A percentile compares a stretch with the other conserved stretches of the same genome.
Conservation (phyloP, 2,113 vertebrate species). For the Semnornis frantzii region DNA sequence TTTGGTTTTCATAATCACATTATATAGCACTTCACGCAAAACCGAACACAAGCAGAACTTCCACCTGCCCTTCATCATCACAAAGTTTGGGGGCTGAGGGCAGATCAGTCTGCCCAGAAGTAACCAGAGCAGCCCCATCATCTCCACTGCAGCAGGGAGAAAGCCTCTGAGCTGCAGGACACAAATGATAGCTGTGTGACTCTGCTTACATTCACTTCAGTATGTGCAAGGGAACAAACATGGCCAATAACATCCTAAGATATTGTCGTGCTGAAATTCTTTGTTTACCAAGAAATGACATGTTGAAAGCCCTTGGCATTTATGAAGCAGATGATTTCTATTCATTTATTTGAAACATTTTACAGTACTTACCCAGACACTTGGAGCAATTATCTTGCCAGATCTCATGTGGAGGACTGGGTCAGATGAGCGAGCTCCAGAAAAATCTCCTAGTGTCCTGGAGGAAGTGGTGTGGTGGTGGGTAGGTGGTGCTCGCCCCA, state of each 20-base stretch:
- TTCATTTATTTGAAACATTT: slow-evolving; percentile 69
- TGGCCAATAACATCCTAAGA: slow-evolving; percentile 52
- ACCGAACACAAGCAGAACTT: background rate
- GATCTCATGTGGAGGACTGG: slow-evolving; percentile 58
- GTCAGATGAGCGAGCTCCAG: slow-evolving; percentile 43
- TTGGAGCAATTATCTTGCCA: slow-evolving; percentile 44
- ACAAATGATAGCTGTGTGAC: background rate
- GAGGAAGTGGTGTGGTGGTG: background rate
- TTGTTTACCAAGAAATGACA: slow-evolving; percentile 68
- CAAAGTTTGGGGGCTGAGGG: background rate
- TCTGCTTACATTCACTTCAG: background rate
- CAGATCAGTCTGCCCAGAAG: background rate
- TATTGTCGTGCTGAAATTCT: slow-evolving; percentile 65
- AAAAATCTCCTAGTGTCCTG: background rate
- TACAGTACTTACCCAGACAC: slow-evolving; percentile 64
- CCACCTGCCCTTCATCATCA: slow-evolving; percentile 26
- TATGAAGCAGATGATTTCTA: slow-evolving; percentile 66
- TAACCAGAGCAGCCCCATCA: background rate
- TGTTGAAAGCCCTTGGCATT: slow-evolving; percentile 70
- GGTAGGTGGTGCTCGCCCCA: background rate
- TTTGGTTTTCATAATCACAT: background rate
- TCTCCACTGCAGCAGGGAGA: background rate
- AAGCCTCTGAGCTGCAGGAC: background rate
- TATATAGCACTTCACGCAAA: background rate
- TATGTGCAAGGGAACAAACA: slow-evolving; percentile 39